Evolutionary conservation across 2,888 invertebrate species (phyloP).

Genomic region (Endotricha flammealis): DNA sequence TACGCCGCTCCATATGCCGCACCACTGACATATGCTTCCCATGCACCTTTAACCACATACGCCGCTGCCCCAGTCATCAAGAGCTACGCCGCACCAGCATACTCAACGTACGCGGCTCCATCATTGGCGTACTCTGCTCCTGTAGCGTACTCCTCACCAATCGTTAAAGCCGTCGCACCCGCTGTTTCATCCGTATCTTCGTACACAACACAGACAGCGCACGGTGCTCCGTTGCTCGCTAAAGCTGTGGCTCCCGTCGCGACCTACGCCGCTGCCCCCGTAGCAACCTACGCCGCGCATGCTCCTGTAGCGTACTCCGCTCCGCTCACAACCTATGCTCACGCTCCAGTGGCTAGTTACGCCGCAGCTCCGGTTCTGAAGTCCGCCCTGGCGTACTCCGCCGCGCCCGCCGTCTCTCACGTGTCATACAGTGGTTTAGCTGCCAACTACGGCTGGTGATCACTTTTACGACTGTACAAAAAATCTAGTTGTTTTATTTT

Average conservation of each 20-base stretch:
- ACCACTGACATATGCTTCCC: constrained; percentile 26
- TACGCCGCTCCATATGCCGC: constrained; percentile 23
- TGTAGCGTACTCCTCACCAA: constrained; percentile 46
- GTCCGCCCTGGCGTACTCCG: constrained; percentile 71
- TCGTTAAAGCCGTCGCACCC: constrained; percentile 45
- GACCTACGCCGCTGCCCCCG: constrained; percentile 33
- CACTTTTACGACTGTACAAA: constrained; percentile 43
- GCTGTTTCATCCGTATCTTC: constrained; percentile 37
- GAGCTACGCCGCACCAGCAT: constrained; percentile 39
- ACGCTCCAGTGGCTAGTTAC: constrained; percentile 29
- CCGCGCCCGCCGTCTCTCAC: constrained; percentile 80
- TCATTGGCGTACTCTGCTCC: constrained; percentile 25
- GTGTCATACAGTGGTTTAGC: constrained; percentile 81
- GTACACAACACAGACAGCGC: constrained; percentile 30
- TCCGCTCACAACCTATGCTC: constrained; percentile 22
- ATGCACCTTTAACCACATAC: constrained; percentile 69
- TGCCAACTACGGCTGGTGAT: constrained; percentile 81
- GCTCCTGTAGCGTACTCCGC: constrained; percentile 22
- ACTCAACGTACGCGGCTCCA: constrained; percentile 19
- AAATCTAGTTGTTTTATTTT: constrained; percentile 53
- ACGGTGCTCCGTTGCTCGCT: constrained; percentile 26
- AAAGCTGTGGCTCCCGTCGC: constrained; percentile 33
- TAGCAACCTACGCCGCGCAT: constrained; percentile 34
- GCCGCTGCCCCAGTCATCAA: constrained; percentile 28
- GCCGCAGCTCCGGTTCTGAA: constrained; percentile 56